These are phyloP conservation scores for Saimiri boliviensis DNA, from an alignment of 2,113 vertebrate genomes.

Conservation along the genomic window DNA sequence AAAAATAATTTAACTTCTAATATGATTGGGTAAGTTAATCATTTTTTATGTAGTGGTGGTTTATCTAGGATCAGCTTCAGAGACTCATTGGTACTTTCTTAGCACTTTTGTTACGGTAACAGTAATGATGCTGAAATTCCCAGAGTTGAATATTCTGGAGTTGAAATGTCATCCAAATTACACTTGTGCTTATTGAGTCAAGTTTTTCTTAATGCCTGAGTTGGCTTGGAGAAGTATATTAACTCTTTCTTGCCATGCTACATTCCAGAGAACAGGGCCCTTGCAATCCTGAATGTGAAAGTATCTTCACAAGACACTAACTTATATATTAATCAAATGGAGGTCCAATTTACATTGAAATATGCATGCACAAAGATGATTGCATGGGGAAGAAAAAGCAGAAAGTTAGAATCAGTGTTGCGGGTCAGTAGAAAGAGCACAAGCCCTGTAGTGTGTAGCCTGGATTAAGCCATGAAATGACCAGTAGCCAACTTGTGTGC, in stretches of 20 bases:
- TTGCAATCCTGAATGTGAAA: background rate
- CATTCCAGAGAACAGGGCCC: background rate
- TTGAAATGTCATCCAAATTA: conserved; percentile 16
- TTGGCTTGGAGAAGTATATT: background rate
- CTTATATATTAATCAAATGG: background rate
- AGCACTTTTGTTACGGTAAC: background rate
- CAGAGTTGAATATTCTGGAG: background rate
- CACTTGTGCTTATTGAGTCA: background rate
- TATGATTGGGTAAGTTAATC: background rate
- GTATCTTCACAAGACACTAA: background rate
- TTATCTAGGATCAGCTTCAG: conserved; percentile 1
- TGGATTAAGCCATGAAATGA: background rate
- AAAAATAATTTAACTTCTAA: conserved; percentile 22
- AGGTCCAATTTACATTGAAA: background rate
- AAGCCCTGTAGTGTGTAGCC: background rate
- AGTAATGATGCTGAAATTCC: background rate
- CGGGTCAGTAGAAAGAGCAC: background rate
- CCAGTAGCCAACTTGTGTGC: background rate
- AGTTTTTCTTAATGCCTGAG: background rate
- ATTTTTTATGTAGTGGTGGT: background rate
- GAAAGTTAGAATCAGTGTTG: background rate
- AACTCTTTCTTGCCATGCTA: background rate
- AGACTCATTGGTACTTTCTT: background rate
- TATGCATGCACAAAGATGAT: background rate
- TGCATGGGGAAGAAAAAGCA: background rate